Evolutionary conservation across 1,140 invertebrate genomes (phyloP), one percentile per base, ranked within the genome.

Genomic region (Diorhabda elongata): DNA sequence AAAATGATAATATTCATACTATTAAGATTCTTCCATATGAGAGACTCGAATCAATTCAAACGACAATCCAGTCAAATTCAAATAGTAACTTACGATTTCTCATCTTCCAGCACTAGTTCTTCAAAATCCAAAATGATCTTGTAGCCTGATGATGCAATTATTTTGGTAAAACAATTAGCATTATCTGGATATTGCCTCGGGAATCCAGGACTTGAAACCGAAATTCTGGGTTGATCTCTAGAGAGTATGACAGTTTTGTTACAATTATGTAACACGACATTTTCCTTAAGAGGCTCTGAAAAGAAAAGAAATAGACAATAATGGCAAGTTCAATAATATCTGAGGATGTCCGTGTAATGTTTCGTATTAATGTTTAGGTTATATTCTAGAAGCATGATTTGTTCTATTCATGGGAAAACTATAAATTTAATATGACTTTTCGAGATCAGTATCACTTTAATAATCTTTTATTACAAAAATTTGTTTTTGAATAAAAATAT

Each of bases 181-280:
- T 90, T 89, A 72, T 91, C 88, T 0, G 90, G 89, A 81, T 92
- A 92, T 2, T 84, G 82, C 2, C 85, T 82, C 1, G 90, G 90
- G 80, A 90, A 91, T 42, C 85, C 85, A 2, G 90, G 90, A 79
- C 88, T 90, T 3, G 87, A 85, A 3, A 91, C 80, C 0, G 83
- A 80, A 0, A 86, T 84, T 52, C 86, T 83, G 0, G 87, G 85
- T 68, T 86, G 84, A 61, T 86, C 84, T 72, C 83, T 82, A 0
- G 83, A 85, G 68, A 91, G 77, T 3, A 81, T 75, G 3, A 91
- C 81, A 0, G 87, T 87, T 69, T 85, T 83, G 78, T 91, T 91
- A 82, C 90, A 91, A 9, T 84, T 82, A 4, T 77, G 73, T 4
- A 76, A 69, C 80, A 80, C 81, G 52, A 65, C 77, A 57, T 81